Conservation (phyloP, 92 coral and sea anemone genomes). For the Bergia puertoricense region DNA sequence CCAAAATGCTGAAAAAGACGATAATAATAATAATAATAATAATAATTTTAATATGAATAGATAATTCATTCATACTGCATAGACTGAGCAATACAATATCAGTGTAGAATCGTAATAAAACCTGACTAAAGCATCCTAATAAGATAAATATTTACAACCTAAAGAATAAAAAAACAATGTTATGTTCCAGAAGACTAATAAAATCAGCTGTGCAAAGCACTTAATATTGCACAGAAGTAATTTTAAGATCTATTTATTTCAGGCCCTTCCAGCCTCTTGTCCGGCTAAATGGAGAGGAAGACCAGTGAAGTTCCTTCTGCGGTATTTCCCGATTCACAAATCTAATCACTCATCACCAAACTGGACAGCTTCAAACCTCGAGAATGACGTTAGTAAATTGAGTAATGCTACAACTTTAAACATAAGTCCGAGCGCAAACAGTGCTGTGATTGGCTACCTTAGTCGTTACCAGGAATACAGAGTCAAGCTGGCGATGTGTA, state of each 20-base stretch:
- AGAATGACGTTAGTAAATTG: neutral
- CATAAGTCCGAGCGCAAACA: slow-evolving; percentile 1
- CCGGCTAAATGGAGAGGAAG: slow-evolving; percentile 19
- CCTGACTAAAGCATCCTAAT: too few relatives aligned
- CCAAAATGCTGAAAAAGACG: too few relatives aligned
- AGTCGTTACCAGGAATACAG: slow-evolving; percentile 6
- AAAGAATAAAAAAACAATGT: too few relatives aligned
- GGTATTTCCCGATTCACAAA: neutral
- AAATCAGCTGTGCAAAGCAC: neutral
- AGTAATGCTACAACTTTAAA: neutral
- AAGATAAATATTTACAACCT: too few relatives aligned
- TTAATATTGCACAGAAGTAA: neutral
- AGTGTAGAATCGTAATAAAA: too few relatives aligned
- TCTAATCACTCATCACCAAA: neutral
- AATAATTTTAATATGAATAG: too few relatives aligned
- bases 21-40: too few relatives aligned
- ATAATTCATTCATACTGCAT: too few relatives aligned
- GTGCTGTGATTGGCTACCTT: slow-evolving; percentile 10
- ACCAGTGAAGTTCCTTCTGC: slow-evolving; percentile 20
- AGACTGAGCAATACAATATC: too few relatives aligned
- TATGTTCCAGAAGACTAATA: too few relatives aligned
- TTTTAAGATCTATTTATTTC: neutral
- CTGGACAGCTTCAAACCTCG: neutral
- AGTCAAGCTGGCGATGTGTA: slow-evolving; percentile 1
- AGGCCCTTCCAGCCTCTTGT: neutral